Evolutionary conservation across 1,140 invertebrate genomes (phyloP).

Genomic region (Conopomorpha cramerella): DNA sequence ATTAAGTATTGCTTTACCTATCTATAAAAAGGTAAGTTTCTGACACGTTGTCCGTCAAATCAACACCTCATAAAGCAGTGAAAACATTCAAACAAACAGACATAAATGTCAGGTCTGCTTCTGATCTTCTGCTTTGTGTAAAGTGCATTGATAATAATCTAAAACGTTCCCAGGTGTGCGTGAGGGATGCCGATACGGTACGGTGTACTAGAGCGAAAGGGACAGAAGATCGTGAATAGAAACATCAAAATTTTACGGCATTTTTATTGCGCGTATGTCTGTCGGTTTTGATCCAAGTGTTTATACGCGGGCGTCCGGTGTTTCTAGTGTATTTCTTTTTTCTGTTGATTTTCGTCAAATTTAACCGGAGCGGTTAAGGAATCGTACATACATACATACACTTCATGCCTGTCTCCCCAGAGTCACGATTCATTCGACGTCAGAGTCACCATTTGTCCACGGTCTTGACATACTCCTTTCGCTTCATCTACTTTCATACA

Average conservation of each 20-base stretch:
- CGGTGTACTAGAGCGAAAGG: slow-evolving; percentile 7
- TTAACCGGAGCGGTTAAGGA: no score
- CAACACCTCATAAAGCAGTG: background rate
- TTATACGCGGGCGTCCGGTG: slow-evolving; percentile 43
- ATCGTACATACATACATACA: no score
- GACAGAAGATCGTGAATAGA: slow-evolving; percentile 36
- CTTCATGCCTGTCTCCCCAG: no score
- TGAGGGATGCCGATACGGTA: slow-evolving; percentile 16
- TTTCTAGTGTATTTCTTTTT: no score
- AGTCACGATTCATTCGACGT: no score
- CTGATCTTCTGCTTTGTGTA: slow-evolving; percentile 56
- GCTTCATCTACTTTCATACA: no score
- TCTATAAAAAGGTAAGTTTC: no score
- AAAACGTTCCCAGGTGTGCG: slow-evolving; percentile 29
- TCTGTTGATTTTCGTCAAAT: no score
- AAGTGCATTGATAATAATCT: slow-evolving; percentile 59
- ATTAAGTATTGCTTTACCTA: no score
- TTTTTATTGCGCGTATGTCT: slow-evolving; percentile 38
- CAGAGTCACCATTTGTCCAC: no score
- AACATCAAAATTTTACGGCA: slow-evolving; percentile 59
- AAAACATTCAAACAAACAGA: slow-evolving; percentile 53
- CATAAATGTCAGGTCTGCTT: slow-evolving; percentile 47
- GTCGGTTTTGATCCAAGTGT: slow-evolving; percentile 27
- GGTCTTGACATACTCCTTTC: no score
- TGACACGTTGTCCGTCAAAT: background rate